phyloP scores from a whole-genome alignment of 2,113 vertebrate genomes.

The Gymnobelideus leadbeateri region DNA sequence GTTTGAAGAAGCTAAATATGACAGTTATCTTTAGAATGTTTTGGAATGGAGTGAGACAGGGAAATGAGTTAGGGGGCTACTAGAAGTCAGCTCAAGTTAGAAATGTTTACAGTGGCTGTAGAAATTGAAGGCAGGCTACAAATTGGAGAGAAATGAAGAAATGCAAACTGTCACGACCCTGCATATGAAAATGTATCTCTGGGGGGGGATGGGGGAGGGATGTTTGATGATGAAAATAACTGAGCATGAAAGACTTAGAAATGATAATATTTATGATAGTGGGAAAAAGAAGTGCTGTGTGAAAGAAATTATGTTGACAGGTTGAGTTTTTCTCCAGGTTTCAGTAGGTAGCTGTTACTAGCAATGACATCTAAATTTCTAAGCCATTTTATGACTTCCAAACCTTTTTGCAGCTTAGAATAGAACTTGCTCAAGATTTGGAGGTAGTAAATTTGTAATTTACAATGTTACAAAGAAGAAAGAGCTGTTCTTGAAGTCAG shows the following conservation, averaged over 20 bases:
- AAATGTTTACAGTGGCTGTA: constrained; percentile 47
- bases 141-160: constrained; percentile 59
- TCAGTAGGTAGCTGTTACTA: constrained; percentile 43
- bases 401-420: constrained; percentile 45
- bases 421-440: constrained; percentile 51
- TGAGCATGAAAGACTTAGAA: constrained; percentile 73
- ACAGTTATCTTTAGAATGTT: constrained; percentile 17
- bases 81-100: constrained; percentile 35
- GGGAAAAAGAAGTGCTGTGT: constrained; percentile 65
- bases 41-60: constrained; percentile 38
- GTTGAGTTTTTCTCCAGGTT: constrained; percentile 63
- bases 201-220: not conserved
- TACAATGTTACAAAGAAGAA: not conserved
- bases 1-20: constrained; percentile 43
- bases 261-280: constrained; percentile 75
- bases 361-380: constrained; percentile 48
- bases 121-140: constrained; percentile 54
- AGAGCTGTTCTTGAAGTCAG: not conserved
- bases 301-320: constrained; percentile 55
- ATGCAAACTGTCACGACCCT: constrained; percentile 54
- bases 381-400: constrained; percentile 54
- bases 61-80: constrained; percentile 36
- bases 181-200: constrained; percentile 26
- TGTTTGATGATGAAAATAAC: constrained; percentile 79
- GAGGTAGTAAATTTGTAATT: constrained; percentile 39